Evolutionary conservation across 2,797 vertebrate genomes (phyloP).

Genomic region (Graptemys geographica): DNA sequence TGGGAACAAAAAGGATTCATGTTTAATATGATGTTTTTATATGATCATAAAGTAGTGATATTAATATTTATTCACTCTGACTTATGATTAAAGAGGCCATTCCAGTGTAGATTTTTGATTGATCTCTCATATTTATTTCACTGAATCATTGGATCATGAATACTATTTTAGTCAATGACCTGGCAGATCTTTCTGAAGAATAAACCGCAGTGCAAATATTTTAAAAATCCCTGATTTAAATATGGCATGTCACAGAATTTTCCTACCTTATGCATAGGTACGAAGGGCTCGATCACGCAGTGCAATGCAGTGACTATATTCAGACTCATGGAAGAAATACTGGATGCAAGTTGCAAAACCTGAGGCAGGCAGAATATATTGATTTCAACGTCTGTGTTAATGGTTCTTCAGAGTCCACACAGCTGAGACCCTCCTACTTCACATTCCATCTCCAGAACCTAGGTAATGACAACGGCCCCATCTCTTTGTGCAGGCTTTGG

Average conservation of each 20-base stretch:
- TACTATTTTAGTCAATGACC: neutral
- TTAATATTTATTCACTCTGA: neutral
- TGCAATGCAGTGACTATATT: constrained; percentile 72
- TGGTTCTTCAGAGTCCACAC: constrained; percentile 59
- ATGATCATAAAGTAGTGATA: neutral
- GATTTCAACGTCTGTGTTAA: constrained; percentile 81
- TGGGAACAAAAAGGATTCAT: neutral
- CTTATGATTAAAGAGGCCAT: neutral
- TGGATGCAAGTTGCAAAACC: constrained; percentile 74
- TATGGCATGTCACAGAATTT: neutral
- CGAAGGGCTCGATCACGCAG: constrained; percentile 57
- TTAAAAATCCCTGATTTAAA: neutral
- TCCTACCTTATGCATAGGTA: constrained; percentile 66
- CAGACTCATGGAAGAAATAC: constrained; percentile 39
- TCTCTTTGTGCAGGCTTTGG: rapidly evolving
- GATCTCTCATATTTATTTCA: neutral
- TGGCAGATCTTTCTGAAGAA: neutral
- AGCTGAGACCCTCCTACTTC: constrained; percentile 72
- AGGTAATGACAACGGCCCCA: constrained; percentile 59
- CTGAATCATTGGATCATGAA: neutral
- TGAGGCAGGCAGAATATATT: constrained; percentile 76
- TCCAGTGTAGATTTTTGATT: neutral
- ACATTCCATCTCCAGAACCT: constrained; percentile 81
- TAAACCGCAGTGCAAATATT: neutral
- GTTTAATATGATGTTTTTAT: neutral